Evolutionary conservation across 2,888 invertebrate species (phyloP), one percentile per base, ranked within the genome.

Genomic region (Netelia virgata): DNA sequence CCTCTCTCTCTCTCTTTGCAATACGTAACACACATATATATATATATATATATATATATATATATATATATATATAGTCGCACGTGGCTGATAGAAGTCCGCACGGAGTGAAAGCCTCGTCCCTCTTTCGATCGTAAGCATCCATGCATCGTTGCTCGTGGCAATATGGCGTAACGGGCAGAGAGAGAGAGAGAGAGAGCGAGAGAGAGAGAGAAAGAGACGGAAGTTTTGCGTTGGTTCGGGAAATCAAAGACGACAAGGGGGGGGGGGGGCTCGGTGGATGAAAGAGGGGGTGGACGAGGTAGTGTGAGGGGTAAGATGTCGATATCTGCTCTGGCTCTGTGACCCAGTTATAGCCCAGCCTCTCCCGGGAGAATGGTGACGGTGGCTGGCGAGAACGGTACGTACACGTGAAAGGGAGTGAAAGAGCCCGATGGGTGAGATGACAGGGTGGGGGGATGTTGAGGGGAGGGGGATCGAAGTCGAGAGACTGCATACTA

Each of bases 361-460:
- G 88, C 84, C 87, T 89, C 90, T 89, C 90, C 91, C 90, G 90
- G 91, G 90, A 88, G 88, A 87, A 86, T 88, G 85, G 87, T 77
- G 84, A 80, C 78, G 73, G 69, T 53, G 50, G 82, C 83, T 57
- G 57, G 57, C 18, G 57, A 14, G 53, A 16, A 20, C 16, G 57
- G 1, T 57, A 9, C 47, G 14, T 47, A 47, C 68, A 28, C 61
- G 72, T 63, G 72, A 69, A 69, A 82, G 61, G 53, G 73, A 78
- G 61, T 18, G 55, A 73, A 78, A 68, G 50, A 78, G 72, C 55
- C 16, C 57, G 3, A 8, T n/a, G 36, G 28, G 55, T 11, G 20
- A 8, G 75, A 36, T 3, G 20, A n/a, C 23, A 36, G 61, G 36
- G 36, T 11, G 3, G 64, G 50, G 50, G 57, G 3, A 59, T 36